Evolutionary conservation across 2,797 vertebrate genomes (phyloP).

Genomic region (Neostethus bicornis): DNA sequence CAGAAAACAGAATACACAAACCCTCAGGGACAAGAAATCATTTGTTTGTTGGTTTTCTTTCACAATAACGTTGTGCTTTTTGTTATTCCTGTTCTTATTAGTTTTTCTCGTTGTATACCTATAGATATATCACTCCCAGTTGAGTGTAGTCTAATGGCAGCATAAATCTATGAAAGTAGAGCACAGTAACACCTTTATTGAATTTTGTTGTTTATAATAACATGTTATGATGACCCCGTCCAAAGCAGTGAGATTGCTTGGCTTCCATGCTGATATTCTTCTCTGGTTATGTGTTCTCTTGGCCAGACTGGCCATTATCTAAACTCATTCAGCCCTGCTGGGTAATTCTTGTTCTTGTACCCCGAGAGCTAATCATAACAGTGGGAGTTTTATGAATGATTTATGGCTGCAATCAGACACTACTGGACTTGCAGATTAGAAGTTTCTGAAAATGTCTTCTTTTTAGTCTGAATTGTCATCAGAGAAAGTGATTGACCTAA

Average conservation of each 20-base stretch:
- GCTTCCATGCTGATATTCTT: background rate
- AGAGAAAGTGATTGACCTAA: background rate
- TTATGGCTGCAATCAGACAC: background rate
- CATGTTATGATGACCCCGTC: background rate
- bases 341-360: slow-evolving; percentile 1
- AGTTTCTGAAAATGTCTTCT: background rate
- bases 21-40: too few relatives aligned
- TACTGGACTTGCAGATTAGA: background rate
- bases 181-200: background rate
- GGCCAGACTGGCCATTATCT: background rate
- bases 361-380: background rate
- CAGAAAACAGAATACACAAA: too few relatives aligned
- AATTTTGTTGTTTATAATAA: background rate
- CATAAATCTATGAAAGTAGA: too few relatives aligned
- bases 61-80: too few relatives aligned
- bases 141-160: too few relatives aligned
- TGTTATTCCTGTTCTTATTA: too few relatives aligned
- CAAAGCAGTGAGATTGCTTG: background rate
- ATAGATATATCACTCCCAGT: too few relatives aligned
- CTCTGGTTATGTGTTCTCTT: background rate
- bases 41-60: too few relatives aligned
- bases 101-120: too few relatives aligned
- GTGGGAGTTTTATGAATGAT: background rate
- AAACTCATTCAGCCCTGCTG: background rate
- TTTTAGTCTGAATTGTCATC: too few relatives aligned